Conservation (phyloP, 2,888 invertebrate species). For the Sphaeridia pumilis region DNA sequence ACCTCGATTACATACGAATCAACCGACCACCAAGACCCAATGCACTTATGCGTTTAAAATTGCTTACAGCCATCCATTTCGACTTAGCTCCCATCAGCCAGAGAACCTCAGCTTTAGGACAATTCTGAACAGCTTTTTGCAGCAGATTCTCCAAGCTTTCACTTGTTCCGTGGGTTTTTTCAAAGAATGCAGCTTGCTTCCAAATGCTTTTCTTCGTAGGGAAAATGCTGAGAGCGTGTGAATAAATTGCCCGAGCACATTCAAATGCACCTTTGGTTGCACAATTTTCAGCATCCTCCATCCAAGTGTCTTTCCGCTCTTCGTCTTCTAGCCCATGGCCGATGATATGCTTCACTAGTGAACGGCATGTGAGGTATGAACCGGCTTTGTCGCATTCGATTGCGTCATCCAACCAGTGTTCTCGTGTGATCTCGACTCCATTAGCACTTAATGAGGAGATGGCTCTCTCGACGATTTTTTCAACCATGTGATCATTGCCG, state of each 20-base stretch:
- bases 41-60: too few relatives aligned
- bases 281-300: constrained; percentile 84
- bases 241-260: constrained; percentile 92
- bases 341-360: constrained; percentile 76
- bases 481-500: constrained; percentile 84
- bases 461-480: constrained; percentile 77
- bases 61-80: constrained; percentile 84
- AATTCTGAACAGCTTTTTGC: constrained; percentile 89
- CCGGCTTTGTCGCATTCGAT: constrained; percentile 95
- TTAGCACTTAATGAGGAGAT: constrained; percentile 76
- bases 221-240: constrained; percentile 71
- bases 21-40: too few relatives aligned
- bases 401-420: constrained; percentile 98
- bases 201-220: constrained; percentile 96
- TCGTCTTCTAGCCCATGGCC: constrained; percentile 91
- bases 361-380: constrained; percentile 82
- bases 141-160: constrained; percentile 81
- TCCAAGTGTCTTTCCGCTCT: constrained; percentile 97
- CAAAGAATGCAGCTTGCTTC: constrained; percentile 92
- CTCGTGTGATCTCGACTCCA: constrained; percentile 95
- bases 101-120: constrained; percentile 92
- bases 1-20: too few relatives aligned
- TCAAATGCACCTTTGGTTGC: constrained; percentile 64
- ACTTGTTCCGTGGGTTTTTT: constrained; percentile 86
- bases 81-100: constrained; percentile 99